Evolutionary conservation across 2,888 invertebrate genomes (phyloP), one percentile per base, ranked within the genome.

Genomic region (Tetragnatha montana): DNA sequence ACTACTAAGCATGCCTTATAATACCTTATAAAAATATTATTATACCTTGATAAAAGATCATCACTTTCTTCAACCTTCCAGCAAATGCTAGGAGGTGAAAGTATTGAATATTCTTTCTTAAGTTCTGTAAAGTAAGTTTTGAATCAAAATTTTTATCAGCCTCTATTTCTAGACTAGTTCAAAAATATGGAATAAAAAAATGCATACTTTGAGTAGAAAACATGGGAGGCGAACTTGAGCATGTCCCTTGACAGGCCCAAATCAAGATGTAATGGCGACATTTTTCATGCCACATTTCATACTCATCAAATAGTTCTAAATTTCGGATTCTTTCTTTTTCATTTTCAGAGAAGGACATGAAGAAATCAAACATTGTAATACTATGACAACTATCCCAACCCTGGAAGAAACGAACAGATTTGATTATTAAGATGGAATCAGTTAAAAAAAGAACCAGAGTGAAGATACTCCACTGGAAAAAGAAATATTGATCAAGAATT

Each of bases 301-400:
- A 94, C 91, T 94, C 94, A 92, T 94, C 94, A 92, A 94, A 94
- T 2, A 93, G 93, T 91, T 94, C 94, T 22, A 94, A 91, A 7
- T 89, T 90, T 50, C 93, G 92, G 10, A 94, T 92, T 69, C 93
- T 91, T 6, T 91, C 76, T 69, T 92, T 92, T 91, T 94, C 94
- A 17, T 92, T 92, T 0, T 51, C 6, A 3, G 92, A 49, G 47
- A 93, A 87, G 8, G 92, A 89, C 35, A 91, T 90, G 91, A 93
- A 94, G 83, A 94, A 93, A 79, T 93, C 92, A 91, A 93, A 93
- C 93, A 94, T 93, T 84, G 93, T 93, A 19, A 92, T 81, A 6
- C 92, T 92, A 73, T 92, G 91, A 86, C 92, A 92, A 17, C 88
- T 75, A 22, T 91, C 86, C 93, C 93, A 94, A 51, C 94, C 94